Evolutionary conservation across 2,888 invertebrate species (phyloP).

Genomic region (Platynereis dumerilii): DNA sequence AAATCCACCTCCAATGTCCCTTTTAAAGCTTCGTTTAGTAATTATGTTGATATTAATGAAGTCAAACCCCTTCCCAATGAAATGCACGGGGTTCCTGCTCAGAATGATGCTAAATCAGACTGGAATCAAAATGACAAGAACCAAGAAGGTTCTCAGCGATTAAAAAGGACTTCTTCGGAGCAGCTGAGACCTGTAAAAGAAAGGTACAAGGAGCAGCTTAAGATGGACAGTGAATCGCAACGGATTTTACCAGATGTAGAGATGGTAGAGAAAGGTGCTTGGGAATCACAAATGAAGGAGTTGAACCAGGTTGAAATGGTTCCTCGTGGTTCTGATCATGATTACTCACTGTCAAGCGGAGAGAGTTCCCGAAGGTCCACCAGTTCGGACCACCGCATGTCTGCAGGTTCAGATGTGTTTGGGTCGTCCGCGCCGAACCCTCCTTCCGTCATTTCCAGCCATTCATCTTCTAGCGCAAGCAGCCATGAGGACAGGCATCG

Average conservation of each 20-base stretch:
- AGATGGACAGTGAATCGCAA: background rate
- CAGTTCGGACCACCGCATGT: constrained; percentile 18
- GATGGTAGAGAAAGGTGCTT: constrained; percentile 1
- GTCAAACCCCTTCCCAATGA: background rate
- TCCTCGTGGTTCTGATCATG: constrained; percentile 8
- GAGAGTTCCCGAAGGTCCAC: constrained; percentile 12
- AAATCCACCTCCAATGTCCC: constrained; percentile 21
- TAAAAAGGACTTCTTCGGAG: constrained; percentile 46
- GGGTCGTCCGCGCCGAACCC: background rate
- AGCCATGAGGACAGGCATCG: constrained; percentile 21
- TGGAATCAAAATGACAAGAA: constrained; percentile 13
- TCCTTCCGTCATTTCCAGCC: background rate
- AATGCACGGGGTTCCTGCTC: background rate
- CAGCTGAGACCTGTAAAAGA: constrained; percentile 49
- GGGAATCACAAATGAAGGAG: background rate
- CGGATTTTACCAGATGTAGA: constrained; percentile 1
- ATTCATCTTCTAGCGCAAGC: constrained; percentile 16
- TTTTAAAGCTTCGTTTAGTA: background rate
- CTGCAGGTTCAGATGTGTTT: constrained; percentile 23
- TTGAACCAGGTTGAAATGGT: background rate
- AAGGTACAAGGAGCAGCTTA: constrained; percentile 9
- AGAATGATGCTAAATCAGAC: constrained; percentile 1
- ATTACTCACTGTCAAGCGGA: background rate
- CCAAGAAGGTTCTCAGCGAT: constrained; percentile 7
- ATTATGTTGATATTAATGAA: constrained; percentile 8